Conservation (phyloP, 1,140 invertebrate genomes). For the Anadara kagoshimensis region DNA sequence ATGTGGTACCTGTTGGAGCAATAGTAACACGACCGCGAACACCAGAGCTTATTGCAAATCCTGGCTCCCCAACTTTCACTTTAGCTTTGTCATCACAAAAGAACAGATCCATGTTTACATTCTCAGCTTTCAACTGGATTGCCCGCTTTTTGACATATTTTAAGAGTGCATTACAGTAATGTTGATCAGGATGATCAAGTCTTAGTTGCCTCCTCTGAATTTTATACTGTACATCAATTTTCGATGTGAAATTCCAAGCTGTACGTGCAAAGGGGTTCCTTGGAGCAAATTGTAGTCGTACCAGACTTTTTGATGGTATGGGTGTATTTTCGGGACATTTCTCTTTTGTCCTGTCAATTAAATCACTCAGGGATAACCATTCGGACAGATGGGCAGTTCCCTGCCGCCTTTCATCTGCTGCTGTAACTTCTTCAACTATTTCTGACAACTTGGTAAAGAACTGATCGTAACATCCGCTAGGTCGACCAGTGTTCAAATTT, state of each 20-base stretch:
- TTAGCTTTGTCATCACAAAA: constrained; percentile 49
- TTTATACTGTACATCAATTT: constrained; percentile 46
- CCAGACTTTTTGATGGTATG: constrained; percentile 41
- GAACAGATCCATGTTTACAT: not conserved
- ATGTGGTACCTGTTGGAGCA: constrained; percentile 7
- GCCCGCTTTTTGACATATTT: constrained; percentile 32
- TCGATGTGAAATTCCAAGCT: constrained; percentile 36
- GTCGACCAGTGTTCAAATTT: not conserved
- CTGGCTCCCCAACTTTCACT: constrained; percentile 38
- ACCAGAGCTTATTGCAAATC: constrained; percentile 32
- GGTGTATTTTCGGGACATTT: constrained; percentile 25
- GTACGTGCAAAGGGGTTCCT: constrained; percentile 36
- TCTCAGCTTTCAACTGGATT: constrained; percentile 7
- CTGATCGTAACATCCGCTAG: not conserved
- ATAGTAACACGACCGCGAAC: constrained; percentile 28
- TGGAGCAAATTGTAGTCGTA: constrained; percentile 47
- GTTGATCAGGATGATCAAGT: constrained; percentile 37
- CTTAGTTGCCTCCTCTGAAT: constrained; percentile 44
- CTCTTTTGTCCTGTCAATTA: constrained; percentile 24
- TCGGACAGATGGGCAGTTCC: constrained; percentile 31
- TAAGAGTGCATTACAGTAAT: constrained; percentile 42
- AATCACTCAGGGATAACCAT: constrained; percentile 37
- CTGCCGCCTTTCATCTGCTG: constrained; percentile 46
- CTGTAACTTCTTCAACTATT: constrained; percentile 40
- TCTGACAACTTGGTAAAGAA: too few relatives aligned